Conservation (phyloP, 2,113 vertebrate species). For the Dascyllus trimaculatus region DNA sequence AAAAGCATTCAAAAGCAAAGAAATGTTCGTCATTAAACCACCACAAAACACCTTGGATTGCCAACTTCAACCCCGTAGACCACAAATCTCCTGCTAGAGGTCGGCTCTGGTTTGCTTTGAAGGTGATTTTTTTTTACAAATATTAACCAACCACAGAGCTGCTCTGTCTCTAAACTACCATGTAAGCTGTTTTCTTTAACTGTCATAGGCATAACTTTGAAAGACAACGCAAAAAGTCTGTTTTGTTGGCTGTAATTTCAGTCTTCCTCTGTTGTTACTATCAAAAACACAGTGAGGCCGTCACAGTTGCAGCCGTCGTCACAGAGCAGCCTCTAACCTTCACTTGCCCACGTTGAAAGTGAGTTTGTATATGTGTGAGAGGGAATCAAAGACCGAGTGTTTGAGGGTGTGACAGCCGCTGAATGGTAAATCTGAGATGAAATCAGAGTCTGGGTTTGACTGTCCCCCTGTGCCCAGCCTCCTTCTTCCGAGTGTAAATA, state of each 20-base stretch:
- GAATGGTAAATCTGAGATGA: conserved; percentile 48
- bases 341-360: background rate
- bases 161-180: too few species aligned
- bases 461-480: conserved; percentile 34
- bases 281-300: background rate
- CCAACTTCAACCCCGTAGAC: too few species aligned
- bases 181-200: too few species aligned
- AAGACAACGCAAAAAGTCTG: too few species aligned
- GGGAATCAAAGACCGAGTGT: background rate
- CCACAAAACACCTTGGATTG: too few species aligned
- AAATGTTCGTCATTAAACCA: too few species aligned
- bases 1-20: background rate
- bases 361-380: background rate
- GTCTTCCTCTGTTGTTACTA: background rate
- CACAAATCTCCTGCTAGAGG: too few species aligned
- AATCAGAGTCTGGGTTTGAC: conserved; percentile 34
- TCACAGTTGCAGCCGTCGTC: background rate
- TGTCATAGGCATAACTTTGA: too few species aligned
- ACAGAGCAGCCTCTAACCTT: conserved; percentile 14
- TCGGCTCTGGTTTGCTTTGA: background rate
- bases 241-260: background rate
- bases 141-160: too few species aligned
- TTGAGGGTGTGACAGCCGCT: background rate
- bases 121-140: too few species aligned
- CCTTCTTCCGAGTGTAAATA: conserved; percentile 16